A percentile compares a stretch with the other conserved stretches of the same genome.
phyloP scores from a whole-genome alignment of 2,113 vertebrate genomes.

The Sceloporus tristichus region DNA sequence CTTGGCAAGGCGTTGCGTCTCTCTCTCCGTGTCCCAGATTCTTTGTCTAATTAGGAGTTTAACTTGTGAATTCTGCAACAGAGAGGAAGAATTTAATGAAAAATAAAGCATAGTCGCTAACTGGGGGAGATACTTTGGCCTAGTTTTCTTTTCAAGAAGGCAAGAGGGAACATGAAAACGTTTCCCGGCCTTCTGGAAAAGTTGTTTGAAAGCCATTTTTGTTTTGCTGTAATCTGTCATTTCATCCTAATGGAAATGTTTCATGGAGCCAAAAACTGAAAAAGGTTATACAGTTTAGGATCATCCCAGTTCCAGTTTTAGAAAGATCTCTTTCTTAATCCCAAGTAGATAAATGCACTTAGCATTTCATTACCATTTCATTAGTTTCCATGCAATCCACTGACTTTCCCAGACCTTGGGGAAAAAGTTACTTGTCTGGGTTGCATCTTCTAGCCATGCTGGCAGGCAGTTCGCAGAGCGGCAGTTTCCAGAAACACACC shows the following conservation, averaged over 20 bases:
- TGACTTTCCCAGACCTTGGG: no score
- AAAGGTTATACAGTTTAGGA: not conserved
- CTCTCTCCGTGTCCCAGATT: no score
- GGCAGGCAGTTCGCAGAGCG: no score
- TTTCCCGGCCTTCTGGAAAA: not conserved
- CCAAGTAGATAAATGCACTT: not conserved
- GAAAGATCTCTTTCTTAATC: not conserved
- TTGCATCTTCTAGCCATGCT: no score
- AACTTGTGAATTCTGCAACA: no score
- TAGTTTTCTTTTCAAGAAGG: not conserved
- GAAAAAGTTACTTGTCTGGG: no score
- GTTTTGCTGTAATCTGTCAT: not conserved
- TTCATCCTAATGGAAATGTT: not conserved
- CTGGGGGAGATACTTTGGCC: no score
- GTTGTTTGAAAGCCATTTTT: not conserved
- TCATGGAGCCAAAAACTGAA: not conserved
- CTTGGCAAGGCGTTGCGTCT: no score
- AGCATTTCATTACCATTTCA: constrained; percentile 22
- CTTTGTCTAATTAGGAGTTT: no score
- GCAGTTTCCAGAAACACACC: no score
- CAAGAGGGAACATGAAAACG: not conserved
- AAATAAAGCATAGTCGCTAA: no score
- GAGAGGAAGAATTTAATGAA: no score
- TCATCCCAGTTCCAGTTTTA: not conserved
- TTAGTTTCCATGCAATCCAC: not conserved